Evolutionary conservation across 2,888 invertebrate species (phyloP).

Genomic region (Ennomos fuscantarius): DNA sequence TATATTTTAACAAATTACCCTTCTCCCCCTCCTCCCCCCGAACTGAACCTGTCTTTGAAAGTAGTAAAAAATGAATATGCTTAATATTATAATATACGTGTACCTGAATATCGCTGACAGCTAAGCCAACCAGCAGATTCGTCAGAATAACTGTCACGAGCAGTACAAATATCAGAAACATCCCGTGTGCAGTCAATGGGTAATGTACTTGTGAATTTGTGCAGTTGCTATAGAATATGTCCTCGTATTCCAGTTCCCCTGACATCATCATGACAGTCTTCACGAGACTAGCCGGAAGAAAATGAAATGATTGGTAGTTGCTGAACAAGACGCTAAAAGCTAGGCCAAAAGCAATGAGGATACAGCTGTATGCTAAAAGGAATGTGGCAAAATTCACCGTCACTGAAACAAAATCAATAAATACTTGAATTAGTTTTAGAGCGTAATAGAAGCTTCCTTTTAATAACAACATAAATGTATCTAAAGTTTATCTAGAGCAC

Average conservation of each 20-base stretch:
- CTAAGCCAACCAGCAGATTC: conserved; percentile 93
- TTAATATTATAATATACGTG: conserved; percentile 27
- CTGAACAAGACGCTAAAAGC: conserved; percentile 93
- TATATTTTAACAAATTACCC: too few relatives aligned
- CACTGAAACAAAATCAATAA: conserved; percentile 75
- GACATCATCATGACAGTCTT: conserved; percentile 96
- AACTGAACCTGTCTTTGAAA: too few relatives aligned
- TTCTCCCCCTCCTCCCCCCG: too few relatives aligned
- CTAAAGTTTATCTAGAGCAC: conserved; percentile 1
- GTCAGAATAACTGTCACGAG: conserved; percentile 93
- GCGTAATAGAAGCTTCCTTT: background rate
- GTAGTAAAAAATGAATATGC: too few relatives aligned
- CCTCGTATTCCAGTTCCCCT: conserved; percentile 93
- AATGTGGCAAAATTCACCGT: conserved; percentile 93
- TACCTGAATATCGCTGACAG: conserved; percentile 93
- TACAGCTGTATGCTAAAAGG: conserved; percentile 91
- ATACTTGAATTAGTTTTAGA: background rate
- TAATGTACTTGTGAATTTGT: conserved; percentile 84
- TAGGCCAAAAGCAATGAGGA: conserved; percentile 91
- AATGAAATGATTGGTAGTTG: conserved; percentile 89
- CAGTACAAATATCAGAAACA: conserved; percentile 91
- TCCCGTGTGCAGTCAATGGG: conserved; percentile 89
- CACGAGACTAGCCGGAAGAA: conserved; percentile 86
- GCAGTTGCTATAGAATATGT: conserved; percentile 89
- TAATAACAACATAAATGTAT: background rate